Evolutionary conservation across 2,888 invertebrate species (phyloP).

Genomic region (Polymixis flavicincta): DNA sequence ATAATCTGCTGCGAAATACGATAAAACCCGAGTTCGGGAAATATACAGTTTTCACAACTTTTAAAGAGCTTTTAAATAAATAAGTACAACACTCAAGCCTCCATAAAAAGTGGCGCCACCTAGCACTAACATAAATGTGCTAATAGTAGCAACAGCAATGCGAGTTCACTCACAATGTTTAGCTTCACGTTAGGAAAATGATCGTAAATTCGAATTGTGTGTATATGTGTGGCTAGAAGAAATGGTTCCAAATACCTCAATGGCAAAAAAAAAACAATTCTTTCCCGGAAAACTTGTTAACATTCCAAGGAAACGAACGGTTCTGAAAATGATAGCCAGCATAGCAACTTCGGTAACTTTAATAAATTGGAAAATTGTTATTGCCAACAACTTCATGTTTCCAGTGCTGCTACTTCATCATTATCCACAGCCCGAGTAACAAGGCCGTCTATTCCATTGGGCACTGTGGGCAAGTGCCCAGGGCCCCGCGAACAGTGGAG

Average conservation of each 20-base stretch:
- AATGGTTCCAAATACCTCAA: constrained; percentile 17
- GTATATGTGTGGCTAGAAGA: constrained; percentile 26
- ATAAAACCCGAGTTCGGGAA: not conserved
- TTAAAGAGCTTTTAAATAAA: not conserved
- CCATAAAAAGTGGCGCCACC: constrained; percentile 10
- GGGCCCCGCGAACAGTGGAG: no score
- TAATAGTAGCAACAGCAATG: not conserved
- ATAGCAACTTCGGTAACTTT: not conserved
- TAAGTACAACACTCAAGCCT: not conserved
- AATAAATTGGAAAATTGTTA: not conserved
- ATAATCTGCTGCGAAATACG: not conserved
- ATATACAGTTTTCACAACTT: no score
- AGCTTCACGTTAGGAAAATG: constrained; percentile 11
- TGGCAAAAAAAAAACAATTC: not conserved
- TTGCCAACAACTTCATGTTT: not conserved
- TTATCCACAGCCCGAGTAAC: no score
- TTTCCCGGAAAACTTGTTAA: not conserved
- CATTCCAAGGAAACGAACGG: not conserved
- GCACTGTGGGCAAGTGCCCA: no score
- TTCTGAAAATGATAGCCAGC: not conserved
- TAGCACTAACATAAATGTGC: not conserved
- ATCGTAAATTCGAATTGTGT: constrained; percentile 36
- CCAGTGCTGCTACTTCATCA: not conserved
- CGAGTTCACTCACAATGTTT: constrained; percentile 29
- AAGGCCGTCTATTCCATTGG: no score